Evolutionary conservation across 2,888 invertebrate species (phyloP).

Genomic region (Acronicta alni): DNA sequence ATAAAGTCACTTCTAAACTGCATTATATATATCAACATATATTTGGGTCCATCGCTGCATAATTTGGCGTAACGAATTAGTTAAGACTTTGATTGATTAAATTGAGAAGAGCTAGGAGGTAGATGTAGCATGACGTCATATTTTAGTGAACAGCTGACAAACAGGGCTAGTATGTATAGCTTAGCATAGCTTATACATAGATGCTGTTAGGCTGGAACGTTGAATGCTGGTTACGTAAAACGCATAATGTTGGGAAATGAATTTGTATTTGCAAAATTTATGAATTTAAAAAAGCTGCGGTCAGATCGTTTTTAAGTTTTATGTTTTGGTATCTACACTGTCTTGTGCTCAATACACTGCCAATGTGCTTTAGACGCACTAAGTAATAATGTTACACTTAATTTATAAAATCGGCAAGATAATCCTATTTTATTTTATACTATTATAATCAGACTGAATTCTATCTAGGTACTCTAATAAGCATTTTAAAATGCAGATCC

Average conservation of each 20-base stretch:
- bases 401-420: too few relatives aligned
- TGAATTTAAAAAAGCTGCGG: background rate
- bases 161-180: slow-evolving; percentile 33
- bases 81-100: slow-evolving; percentile 58
- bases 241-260: background rate
- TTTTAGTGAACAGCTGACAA: slow-evolving; percentile 23
- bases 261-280: too few relatives aligned
- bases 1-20: slow-evolving; percentile 26
- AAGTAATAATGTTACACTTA: too few relatives aligned
- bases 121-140: slow-evolving; percentile 38
- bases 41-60: slow-evolving; percentile 82
- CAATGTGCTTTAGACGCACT: too few relatives aligned
- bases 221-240: slow-evolving; percentile 9
- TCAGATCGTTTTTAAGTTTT: too few relatives aligned
- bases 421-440: too few relatives aligned
- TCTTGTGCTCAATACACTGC: too few relatives aligned
- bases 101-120: slow-evolving; percentile 36
- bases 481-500: too few relatives aligned
- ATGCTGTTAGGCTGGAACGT: slow-evolving; percentile 13
- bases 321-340: too few relatives aligned
- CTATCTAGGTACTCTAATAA: too few relatives aligned
- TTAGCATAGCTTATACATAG: slow-evolving; percentile 47
- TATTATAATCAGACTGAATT: too few relatives aligned
- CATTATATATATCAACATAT: slow-evolving; percentile 52
- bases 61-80: slow-evolving; percentile 83